Percentiles rank a stretch among this genome's conserved stretches.
Evolutionary conservation across 2,888 invertebrate genomes (phyloP).

Genomic region (Lithophane semibrunnea): DNA sequence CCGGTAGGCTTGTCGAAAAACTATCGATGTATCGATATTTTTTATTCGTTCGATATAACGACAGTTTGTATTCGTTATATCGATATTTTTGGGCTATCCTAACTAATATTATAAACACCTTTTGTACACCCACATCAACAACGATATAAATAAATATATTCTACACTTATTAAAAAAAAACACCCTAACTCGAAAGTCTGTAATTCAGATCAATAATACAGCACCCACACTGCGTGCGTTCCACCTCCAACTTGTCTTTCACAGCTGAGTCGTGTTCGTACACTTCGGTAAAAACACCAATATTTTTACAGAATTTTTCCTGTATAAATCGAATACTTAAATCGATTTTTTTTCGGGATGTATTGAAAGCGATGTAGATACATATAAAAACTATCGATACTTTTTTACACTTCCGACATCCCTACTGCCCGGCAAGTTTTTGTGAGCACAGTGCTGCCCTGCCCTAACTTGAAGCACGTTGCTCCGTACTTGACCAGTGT

Average conservation of each 20-base stretch:
- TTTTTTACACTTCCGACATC: conserved; percentile 1
- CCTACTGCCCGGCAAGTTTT: conserved; percentile 65
- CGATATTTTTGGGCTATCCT: background rate
- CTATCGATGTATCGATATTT: background rate
- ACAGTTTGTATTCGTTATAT: background rate
- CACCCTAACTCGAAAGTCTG: background rate
- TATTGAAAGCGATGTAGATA: background rate
- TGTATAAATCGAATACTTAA: too few species aligned
- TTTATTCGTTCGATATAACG: background rate
- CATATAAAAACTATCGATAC: background rate
- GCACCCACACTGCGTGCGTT: background rate
- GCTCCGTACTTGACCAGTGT: conserved; percentile 68
- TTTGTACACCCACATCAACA: too few species aligned
- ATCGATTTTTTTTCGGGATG: background rate
- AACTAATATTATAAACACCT: too few species aligned
- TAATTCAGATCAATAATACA: background rate
- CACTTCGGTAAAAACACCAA: background rate
- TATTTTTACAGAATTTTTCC: too few species aligned
- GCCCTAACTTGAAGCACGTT: conserved; percentile 63
- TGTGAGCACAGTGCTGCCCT: conserved; percentile 59
- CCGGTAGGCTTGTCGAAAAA: background rate
- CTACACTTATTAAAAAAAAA: background rate
- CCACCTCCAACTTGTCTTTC: background rate
- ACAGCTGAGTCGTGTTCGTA: background rate
- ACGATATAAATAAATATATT: too few species aligned